A percentile compares a stretch with the other conserved stretches of the same genome.
phyloP scores from a whole-genome alignment of 30 jellyfish, hydroid and myxozoan species.

The Pelagia noctiluca region DNA sequence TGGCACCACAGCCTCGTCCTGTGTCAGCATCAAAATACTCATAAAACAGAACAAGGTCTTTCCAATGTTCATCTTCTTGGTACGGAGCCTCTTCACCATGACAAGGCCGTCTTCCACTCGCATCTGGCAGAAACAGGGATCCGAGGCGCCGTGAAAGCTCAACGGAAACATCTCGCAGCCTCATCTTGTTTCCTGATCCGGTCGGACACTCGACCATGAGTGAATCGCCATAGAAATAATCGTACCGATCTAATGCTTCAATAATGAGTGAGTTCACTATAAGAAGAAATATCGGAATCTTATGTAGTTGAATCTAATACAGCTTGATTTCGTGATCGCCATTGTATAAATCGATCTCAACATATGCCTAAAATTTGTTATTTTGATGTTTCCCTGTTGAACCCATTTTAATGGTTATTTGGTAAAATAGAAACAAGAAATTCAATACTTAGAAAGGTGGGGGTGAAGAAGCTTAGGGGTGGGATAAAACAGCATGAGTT shows the following conservation, averaged over 20 bases:
- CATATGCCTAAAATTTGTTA: too few relatives aligned
- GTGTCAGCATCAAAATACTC: conserved; percentile 90
- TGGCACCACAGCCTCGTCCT: conserved; percentile 98
- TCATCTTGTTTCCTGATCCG: conserved; percentile 90
- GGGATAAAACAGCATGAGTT: too few relatives aligned
- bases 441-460: too few relatives aligned
- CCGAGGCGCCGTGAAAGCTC: conserved; percentile 84
- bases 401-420: too few relatives aligned
- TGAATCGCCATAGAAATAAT: conserved; percentile 88
- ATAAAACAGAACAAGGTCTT: conserved; percentile 80
- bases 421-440: too few relatives aligned
- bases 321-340: too few relatives aligned
- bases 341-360: too few relatives aligned
- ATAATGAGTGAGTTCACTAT: conserved; percentile 81
- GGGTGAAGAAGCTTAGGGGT: too few relatives aligned
- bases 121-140: conserved; percentile 70
- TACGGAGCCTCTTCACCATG: conserved; percentile 91
- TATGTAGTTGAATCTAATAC: too few relatives aligned
- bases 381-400: too few relatives aligned
- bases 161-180: conserved; percentile 78
- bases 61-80: conserved; percentile 78
- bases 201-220: conserved; percentile 90
- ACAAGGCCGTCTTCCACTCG: conserved; percentile 87
- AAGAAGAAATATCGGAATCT: too few relatives aligned
- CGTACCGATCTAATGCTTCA: conserved; percentile 89